Percentiles rank a stretch among this genome's conserved stretches.
These are phyloP conservation scores for Micronisus gabar DNA, from an alignment of 2,113 vertebrate species.

Conservation along the genomic window DNA sequence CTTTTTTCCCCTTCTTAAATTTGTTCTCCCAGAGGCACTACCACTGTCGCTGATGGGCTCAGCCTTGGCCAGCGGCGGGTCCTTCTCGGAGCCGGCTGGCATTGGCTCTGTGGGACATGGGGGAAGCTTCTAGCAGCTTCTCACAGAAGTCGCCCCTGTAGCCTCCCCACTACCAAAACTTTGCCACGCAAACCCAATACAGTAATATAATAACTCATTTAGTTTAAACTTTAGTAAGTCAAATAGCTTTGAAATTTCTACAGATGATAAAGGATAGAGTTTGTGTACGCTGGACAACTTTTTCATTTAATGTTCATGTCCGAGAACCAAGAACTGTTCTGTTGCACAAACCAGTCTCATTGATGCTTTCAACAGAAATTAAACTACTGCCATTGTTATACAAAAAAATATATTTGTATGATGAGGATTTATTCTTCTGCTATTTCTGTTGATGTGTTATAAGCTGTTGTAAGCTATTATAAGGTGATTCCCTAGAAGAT, in stretches of 20 bases:
- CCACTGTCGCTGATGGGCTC: too few species aligned
- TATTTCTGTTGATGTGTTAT: constrained; percentile 1
- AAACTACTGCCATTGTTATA: background rate
- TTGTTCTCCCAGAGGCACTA: too few species aligned
- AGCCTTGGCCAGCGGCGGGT: too few species aligned
- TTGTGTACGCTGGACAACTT: background rate
- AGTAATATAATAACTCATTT: background rate
- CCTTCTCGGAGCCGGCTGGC: too few species aligned
- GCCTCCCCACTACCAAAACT: too few species aligned
- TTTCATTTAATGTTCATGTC: background rate
- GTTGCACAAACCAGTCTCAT: background rate
- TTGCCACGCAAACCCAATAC: too few species aligned
- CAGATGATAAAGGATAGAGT: background rate
- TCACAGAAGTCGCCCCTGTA: too few species aligned
- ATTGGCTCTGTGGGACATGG: too few species aligned
- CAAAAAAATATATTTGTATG: background rate
- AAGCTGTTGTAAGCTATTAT: background rate
- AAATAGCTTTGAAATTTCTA: background rate
- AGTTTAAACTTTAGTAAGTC: background rate
- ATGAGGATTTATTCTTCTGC: background rate
- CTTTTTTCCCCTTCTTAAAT: too few species aligned
- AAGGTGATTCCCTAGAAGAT: background rate
- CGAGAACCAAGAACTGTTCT: background rate
- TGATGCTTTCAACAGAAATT: background rate
- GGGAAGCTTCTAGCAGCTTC: too few species aligned